Base-by-base conservation (phyloP, 2,888 invertebrate genomes). In the Ophioninae sp. region DNA sequence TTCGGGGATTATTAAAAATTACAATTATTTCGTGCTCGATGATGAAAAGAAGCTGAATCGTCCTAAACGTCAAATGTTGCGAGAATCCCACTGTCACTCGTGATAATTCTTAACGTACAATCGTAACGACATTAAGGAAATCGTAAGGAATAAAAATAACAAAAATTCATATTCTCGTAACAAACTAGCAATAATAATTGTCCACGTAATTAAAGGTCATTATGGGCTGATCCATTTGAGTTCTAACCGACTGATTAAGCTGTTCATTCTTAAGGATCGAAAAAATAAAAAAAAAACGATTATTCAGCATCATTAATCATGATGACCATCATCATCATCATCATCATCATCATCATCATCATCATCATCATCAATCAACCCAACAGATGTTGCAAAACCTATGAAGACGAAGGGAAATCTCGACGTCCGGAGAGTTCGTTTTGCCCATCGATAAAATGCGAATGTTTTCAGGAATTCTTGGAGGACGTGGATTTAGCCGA, bases 401-500 rank as follows among this genome's bases (percentile, higher is more conserved):
- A 23, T 41, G 39, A 21, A 65, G 57, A 39, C 30, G 65, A 39
- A 44, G 23, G 21, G 39, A 39, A 10, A 5, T 41, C 21, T 7
- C 61, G 8, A 41, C 17, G 56, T 20, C n/a, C n/a, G n/a, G 70
- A 61, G 37, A 57, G 67, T 23, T 30, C 72, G 57, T 37, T 61
- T n/a, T 62, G 62, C n/a, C 50, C 30, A 74, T 74, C 23, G 50
- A n/a, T 13, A 41, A 64, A 74, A 73, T 80, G 59, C 69, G 81
- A 56, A 56, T 87, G 87, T 86, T 89, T 88, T 79, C 88, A 89
- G 89, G 88, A 86, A 82, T 79, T 86, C 62, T 81, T 86, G 57
- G 85, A 87, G 44, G 85, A 86, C 79, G 87, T 87, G 57, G 87
- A 88, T 67, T 84, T 87, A 68, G 85, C 84, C 37, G 80, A 84